A percentile compares a stretch with the other conserved stretches of the same genome.
These are phyloP conservation scores for Amphimedon queenslandica DNA, from an alignment of 37 sponge, comb jelly and placozoan species.

Conservation along the genomic window DNA sequence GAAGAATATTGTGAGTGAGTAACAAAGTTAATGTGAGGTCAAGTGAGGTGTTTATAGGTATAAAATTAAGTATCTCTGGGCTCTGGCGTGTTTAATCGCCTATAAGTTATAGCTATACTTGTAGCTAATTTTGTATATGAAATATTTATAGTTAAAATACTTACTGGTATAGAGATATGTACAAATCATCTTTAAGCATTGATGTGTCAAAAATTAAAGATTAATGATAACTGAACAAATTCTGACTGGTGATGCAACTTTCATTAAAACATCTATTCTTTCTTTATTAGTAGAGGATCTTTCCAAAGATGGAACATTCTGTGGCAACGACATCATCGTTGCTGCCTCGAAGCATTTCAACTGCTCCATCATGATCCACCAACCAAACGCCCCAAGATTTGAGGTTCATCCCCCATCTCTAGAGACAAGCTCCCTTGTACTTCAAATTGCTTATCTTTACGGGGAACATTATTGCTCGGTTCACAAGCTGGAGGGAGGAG, in stretches of 20 bases:
- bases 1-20: constrained; percentile 46
- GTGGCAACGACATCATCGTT: constrained; percentile 82
- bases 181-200: no score
- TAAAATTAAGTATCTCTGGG: no score
- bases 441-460: constrained; percentile 73
- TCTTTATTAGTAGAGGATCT: constrained; percentile 48
- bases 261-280: no score
- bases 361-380: constrained; percentile 70
- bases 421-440: constrained; percentile 1
- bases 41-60: no score
- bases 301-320: constrained; percentile 58
- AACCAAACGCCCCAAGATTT: constrained; percentile 55
- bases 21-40: not conserved
- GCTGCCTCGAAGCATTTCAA: constrained; percentile 49
- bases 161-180: no score
- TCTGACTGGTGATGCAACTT: no score
- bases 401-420: constrained; percentile 32
- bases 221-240: no score
- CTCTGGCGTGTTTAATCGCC: no score
- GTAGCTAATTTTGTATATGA: no score
- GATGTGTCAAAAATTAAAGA: no score
- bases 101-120: no score
- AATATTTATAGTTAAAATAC: no score
- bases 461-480: constrained; percentile 83
- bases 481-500: constrained; percentile 13